phyloP scores from a whole-genome alignment of 2,113 vertebrate species.

The Eolophus roseicapilla region DNA sequence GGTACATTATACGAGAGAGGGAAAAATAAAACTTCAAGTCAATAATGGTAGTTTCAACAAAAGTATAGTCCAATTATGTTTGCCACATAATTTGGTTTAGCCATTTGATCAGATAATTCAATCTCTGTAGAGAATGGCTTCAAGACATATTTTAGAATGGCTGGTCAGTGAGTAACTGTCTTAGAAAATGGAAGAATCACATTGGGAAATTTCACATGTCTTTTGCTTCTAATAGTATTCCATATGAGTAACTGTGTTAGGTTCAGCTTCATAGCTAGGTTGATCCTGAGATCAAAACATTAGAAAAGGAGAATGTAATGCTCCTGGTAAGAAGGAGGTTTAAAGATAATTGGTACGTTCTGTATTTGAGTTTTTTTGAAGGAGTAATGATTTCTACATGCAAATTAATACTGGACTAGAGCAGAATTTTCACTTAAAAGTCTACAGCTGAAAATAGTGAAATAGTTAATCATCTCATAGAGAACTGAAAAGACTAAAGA shows the following conservation, averaged over 20 bases:
- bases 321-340: neutral
- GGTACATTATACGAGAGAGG: neutral
- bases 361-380: neutral
- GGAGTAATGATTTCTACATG: neutral
- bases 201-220: neutral
- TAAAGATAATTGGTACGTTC: neutral
- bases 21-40: neutral
- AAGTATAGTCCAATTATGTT: neutral
- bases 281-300: neutral
- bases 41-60: neutral
- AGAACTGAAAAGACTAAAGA: neutral
- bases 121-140: neutral
- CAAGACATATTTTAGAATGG: neutral
- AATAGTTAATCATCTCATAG: neutral
- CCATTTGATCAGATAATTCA: neutral
- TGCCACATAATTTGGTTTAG: constrained; percentile 17
- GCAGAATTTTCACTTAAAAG: neutral
- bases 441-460: neutral
- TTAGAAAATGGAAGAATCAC: neutral
- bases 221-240: neutral
- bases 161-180: neutral
- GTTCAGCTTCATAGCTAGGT: neutral
- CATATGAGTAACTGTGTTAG: neutral
- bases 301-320: neutral
- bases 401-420: neutral